Conservation (phyloP, 2,113 vertebrate genomes). For the Neotragus moschatus region DNA sequence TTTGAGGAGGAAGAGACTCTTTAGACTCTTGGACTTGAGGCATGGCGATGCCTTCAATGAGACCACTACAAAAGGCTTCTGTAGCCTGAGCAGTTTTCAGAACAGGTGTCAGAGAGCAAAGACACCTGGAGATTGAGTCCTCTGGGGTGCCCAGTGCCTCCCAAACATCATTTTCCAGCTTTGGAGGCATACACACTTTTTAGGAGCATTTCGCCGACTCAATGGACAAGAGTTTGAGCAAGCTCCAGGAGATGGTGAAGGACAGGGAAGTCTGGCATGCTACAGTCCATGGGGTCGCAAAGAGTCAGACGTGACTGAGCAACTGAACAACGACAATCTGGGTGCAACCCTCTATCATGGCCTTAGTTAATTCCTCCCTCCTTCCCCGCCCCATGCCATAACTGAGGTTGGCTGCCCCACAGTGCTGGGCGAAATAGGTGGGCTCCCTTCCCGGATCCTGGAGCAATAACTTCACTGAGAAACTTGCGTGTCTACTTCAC, state of each 20-base stretch:
- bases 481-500: background rate
- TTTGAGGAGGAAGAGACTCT: background rate
- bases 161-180: background rate
- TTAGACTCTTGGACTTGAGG: too few relatives aligned
- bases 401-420: background rate
- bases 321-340: background rate
- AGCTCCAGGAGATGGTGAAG: background rate
- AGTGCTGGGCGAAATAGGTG: background rate
- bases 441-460: background rate
- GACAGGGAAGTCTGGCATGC: background rate
- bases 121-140: background rate
- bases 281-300: fast-evolving
- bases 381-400: fast-evolving
- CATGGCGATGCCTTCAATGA: background rate
- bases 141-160: background rate
- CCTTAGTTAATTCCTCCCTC: background rate
- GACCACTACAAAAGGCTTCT: fast-evolving
- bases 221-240: background rate
- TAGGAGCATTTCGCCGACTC: background rate
- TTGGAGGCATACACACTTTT: background rate
- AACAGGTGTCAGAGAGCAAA: background rate
- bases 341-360: background rate
- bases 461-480: background rate
- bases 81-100: background rate
- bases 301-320: background rate